Base-by-base conservation (phyloP, 1,140 invertebrate genomes). In the Aleiodes sp. region DNA sequence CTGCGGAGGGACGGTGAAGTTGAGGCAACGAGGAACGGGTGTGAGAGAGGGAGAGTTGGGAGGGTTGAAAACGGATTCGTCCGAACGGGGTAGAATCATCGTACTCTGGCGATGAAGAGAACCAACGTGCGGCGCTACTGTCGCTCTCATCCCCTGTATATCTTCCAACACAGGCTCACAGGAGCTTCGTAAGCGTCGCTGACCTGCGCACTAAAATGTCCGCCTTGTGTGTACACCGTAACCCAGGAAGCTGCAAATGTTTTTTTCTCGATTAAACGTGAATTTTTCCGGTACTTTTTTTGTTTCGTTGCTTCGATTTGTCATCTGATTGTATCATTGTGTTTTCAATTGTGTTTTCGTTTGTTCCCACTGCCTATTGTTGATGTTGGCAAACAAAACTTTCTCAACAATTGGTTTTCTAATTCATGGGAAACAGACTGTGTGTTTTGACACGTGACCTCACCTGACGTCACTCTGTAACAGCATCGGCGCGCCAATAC, bases 91-190 rank as follows among this genome's bases (percentile, higher is more conserved):
- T 52, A 52, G 46, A 52, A 52, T 52, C 46, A 52, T 52, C n/a
- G n/a, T n/a, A n/a, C n/a, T 16, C 16, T 24, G 21, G 46, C 46
- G 46, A 24, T 52, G 46, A 52, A 52, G 46, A 52, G 16, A 63
- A 56, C 29, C 29, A 64, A 43, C 31, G 33, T 62, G 62, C 72
- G 78, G 78, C 78, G 73, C 78, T 66, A 77, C 68, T 33, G 59
- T 78, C 71, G 77, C 57, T 63, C 46, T 52, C 21, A 52, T 52
- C 46, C 46, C 21, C 46, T 4, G 46, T 21, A 1, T 21, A 6
- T 24, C 10, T 21, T 52, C 21, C 46, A 52, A 52, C 46, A 52
- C 46, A 52, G 16, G 19, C 9, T 9, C 46, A 21, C n/a, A n/a
- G 41, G 41, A 21, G 16, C 19, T 52, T 52, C 19, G 16, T 24